Evolutionary conservation across 2,888 invertebrate species (phyloP).

Genomic region (Tetanocera ferruginea): DNA sequence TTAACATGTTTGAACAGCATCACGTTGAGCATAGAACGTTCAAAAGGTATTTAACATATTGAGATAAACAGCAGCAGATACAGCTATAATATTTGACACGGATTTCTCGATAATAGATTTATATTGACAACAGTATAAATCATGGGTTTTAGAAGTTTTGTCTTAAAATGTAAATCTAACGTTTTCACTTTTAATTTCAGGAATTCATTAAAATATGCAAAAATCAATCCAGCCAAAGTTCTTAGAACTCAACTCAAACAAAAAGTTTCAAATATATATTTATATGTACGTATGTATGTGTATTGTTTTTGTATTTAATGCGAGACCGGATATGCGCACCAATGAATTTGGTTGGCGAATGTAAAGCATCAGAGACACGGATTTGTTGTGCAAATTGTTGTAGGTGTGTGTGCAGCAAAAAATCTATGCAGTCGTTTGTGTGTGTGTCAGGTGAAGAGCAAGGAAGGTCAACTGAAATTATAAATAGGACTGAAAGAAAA

Average conservation of each 20-base stretch:
- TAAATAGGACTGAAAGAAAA: too few species aligned
- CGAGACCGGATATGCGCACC: background rate
- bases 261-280: background rate
- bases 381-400: too few species aligned
- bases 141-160: too few species aligned
- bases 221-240: background rate
- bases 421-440: too few species aligned
- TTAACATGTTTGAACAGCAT: conserved; percentile 6
- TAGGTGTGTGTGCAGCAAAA: too few species aligned
- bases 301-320: background rate
- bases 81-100: background rate
- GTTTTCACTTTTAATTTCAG: conserved; percentile 6
- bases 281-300: background rate
- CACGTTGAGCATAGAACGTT: background rate
- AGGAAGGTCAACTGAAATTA: background rate
- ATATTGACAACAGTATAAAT: background rate
- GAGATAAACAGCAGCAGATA: background rate
- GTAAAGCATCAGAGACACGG: too few species aligned
- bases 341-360: background rate
- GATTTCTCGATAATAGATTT: background rate
- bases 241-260: background rate
- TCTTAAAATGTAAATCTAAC: background rate
- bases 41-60: background rate
- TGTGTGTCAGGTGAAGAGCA: background rate
- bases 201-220: background rate